phyloP scores from a whole-genome alignment of 2,888 invertebrate genomes.

The Papilio demoleus region DNA sequence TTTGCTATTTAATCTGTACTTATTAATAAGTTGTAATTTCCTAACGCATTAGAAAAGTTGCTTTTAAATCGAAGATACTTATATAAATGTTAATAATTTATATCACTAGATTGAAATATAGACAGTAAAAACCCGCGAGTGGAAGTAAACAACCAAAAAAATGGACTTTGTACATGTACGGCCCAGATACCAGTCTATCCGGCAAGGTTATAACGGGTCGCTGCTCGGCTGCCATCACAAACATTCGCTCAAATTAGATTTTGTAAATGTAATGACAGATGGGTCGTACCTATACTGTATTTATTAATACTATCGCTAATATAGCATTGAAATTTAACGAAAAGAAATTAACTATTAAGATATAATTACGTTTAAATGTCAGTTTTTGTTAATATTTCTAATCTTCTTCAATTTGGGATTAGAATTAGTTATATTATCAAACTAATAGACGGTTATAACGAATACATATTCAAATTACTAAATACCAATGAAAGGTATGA shows the following conservation, averaged over 20 bases:
- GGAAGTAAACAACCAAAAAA: constrained; percentile 27
- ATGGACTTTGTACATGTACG: constrained; percentile 13
- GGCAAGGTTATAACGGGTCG: constrained; percentile 37
- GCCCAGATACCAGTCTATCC: constrained; percentile 32
- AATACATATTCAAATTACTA: too few relatives aligned
- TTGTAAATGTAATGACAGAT: constrained; percentile 20
- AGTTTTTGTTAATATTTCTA: too few relatives aligned
- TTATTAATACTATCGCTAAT: neutral
- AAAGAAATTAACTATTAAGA: neutral
- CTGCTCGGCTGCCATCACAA: constrained; percentile 23
- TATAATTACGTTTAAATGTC: neutral
- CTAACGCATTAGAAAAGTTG: neutral
- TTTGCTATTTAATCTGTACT: too few relatives aligned
- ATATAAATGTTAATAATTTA: neutral
- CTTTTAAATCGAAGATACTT: neutral
- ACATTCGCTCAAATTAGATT: constrained; percentile 11
- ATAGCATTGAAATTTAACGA: neutral
- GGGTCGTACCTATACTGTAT: neutral
- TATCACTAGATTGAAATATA: neutral
- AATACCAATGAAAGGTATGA: neutral
- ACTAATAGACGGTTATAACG: too few relatives aligned
- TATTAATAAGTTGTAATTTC: neutral
- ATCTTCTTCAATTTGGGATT: too few relatives aligned
- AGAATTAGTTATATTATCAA: too few relatives aligned
- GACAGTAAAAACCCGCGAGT: constrained; percentile 39